Evolutionary conservation across 2,113 vertebrate species (phyloP), one percentile per base, ranked within the genome.

Genomic region (Eptatretus burgeri): DNA sequence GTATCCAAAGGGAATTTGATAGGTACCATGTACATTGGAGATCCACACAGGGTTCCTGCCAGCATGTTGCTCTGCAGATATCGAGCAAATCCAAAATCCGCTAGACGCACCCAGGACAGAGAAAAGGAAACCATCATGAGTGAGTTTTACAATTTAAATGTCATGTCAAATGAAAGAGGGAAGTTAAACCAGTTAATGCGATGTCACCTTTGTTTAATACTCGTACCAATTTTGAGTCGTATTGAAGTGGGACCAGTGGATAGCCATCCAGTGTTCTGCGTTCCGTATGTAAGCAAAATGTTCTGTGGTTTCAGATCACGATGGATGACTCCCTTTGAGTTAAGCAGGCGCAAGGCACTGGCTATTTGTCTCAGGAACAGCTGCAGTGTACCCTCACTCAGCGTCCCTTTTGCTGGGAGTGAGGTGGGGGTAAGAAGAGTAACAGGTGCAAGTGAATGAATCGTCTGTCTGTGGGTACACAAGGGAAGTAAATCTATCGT

Each of bases 21-120:
- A 74, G 79, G 76, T 73, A 91, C 89, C 91, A 95, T 96, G 69
- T 95, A 96, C 91, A 96, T 89, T 13, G 91, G 89, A 62, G 91
- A 96, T 49, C 91, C 88, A 56, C 91, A 96, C 60, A 95, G 70
- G 0, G 88, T 96, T 62, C 83, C 87, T 2, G 91, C 91, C 85
- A 96, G 89, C 64, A 81, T 87, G 69, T 93, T 85, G 69, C 73
- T 85, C 74, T 93, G 88, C 64, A 96, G 80, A 19, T 95, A 83
- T 1, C 88, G 77, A 1, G 91, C 91, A 70, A 96, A 96, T 5
- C 91, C 91, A 67, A 96, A 96, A 67, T 95, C 91, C 65, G 88
- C 91, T 96, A 69, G 10, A 67, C 49, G 69, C 75, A 52, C 51
- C 67, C 49, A 66, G 49, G 67, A 27, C 20, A 10, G 63, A 10